These are phyloP conservation scores for Aphrocallistes beatrix DNA, from an alignment of 37 sponge, comb jelly and placozoan species.

Conservation along the genomic window DNA sequence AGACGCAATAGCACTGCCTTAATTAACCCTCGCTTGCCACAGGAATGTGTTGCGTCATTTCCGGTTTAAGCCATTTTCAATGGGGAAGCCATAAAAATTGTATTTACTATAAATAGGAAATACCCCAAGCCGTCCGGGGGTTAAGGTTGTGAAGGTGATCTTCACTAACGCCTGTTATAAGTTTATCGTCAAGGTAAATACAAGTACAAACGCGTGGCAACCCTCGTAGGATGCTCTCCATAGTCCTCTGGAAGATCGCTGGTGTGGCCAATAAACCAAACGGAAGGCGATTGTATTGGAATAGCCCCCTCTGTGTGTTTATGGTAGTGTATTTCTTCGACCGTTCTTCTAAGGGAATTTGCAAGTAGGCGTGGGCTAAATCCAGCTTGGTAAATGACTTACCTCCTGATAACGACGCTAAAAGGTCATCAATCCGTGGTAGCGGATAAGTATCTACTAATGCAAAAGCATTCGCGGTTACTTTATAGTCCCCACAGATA, in stretches of 20 bases:
- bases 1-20: not conserved
- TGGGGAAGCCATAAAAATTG: too few species aligned
- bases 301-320: constrained; percentile 49
- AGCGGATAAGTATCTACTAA: constrained; percentile 29
- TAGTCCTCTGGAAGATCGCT: constrained; percentile 46
- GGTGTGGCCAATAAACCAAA: constrained; percentile 40
- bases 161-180: constrained; percentile 22
- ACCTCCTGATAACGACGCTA: constrained; percentile 26
- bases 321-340: constrained; percentile 30
- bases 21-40: too few species aligned
- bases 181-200: constrained; percentile 43
- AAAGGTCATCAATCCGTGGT: constrained; percentile 36
- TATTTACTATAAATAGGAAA: too few species aligned
- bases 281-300: constrained; percentile 42
- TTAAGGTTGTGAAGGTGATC: constrained; percentile 10
- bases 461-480: constrained; percentile 25
- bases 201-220: constrained; percentile 21
- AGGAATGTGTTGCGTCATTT: too few species aligned
- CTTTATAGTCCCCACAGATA: constrained; percentile 41
- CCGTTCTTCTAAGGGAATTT: constrained; percentile 20
- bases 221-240: constrained; percentile 41
- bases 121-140: too few species aligned
- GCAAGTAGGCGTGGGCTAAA: constrained; percentile 3
- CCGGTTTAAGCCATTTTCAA: too few species aligned
- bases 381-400: constrained; percentile 5